Conservation (phyloP, 1,140 invertebrate species). For the Belonocnema kinseyi region DNA sequence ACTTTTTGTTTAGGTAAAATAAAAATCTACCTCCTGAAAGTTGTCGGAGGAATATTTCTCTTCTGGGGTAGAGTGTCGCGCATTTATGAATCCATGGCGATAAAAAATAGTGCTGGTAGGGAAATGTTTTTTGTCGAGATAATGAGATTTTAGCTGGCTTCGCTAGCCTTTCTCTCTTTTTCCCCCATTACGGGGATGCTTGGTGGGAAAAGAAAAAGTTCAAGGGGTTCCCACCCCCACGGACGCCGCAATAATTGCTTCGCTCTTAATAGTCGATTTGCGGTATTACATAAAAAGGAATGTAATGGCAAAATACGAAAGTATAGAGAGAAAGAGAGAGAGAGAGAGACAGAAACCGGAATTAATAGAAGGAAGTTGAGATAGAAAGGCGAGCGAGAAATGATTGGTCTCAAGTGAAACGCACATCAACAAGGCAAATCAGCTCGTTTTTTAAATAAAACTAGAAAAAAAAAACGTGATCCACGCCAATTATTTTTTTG, state of each 20-base stretch:
- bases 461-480: background rate
- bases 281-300: conserved; percentile 40
- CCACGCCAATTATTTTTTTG: too few relatives aligned
- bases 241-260: conserved; percentile 50
- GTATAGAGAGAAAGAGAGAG: conserved; percentile 12
- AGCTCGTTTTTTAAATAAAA: conserved; percentile 45
- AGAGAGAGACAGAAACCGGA: background rate
- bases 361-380: too few relatives aligned
- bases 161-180: conserved; percentile 19
- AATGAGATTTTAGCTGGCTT: conserved; percentile 29
- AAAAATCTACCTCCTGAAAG: conserved; percentile 24
- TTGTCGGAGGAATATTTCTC: conserved; percentile 15
- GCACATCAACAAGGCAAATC: background rate
- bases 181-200: conserved; percentile 3
- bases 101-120: conserved; percentile 28
- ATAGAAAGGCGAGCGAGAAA: conserved; percentile 20
- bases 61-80: conserved; percentile 22
- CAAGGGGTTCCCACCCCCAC: conserved; percentile 52
- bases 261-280: conserved; percentile 55
- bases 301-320: conserved; percentile 39
- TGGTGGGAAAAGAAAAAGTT: conserved; percentile 33
- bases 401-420: conserved; percentile 40
- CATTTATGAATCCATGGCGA: conserved; percentile 28
- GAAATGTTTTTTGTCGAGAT: conserved; percentile 28
- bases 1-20: conserved; percentile 16